These are phyloP conservation scores for Thumatha senex DNA, from an alignment of 2,888 invertebrate genomes.

Conservation along the genomic window DNA sequence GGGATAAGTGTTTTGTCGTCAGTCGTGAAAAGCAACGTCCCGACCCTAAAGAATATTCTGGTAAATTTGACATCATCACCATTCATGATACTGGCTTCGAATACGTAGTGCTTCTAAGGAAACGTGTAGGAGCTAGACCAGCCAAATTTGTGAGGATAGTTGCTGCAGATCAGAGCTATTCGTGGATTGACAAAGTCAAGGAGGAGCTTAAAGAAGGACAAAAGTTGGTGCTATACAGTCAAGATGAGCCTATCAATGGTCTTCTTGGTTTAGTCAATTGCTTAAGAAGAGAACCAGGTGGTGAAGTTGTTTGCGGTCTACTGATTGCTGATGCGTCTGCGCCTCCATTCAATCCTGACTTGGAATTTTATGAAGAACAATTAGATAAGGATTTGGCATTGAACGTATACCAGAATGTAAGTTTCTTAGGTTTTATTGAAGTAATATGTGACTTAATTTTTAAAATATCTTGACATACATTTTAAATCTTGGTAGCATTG, in stretches of 20 bases:
- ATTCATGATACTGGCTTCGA: conserved; percentile 77
- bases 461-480: background rate
- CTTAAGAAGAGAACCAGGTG: conserved; percentile 90
- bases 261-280: conserved; percentile 95
- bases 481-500: too few relatives aligned
- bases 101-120: conserved; percentile 80
- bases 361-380: conserved; percentile 86
- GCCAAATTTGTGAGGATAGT: conserved; percentile 75
- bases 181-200: conserved; percentile 80
- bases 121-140: conserved; percentile 68
- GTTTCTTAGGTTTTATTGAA: conserved; percentile 32
- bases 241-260: conserved; percentile 88
- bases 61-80: conserved; percentile 75
- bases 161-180: conserved; percentile 62
- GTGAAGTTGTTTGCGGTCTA: conserved; percentile 84
- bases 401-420: conserved; percentile 88
- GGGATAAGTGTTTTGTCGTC: conserved; percentile 84
- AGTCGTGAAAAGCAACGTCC: conserved; percentile 82
- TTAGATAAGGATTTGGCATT: conserved; percentile 89
- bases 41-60: conserved; percentile 64
- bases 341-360: conserved; percentile 85
- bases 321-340: conserved; percentile 86
- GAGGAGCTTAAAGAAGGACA: conserved; percentile 69
- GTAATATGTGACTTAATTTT: background rate
- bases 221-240: conserved; percentile 86